These are phyloP conservation scores for Campylomormyrus tamandua DNA, from an alignment of 2,113 vertebrate genomes.

Conservation along the genomic window DNA sequence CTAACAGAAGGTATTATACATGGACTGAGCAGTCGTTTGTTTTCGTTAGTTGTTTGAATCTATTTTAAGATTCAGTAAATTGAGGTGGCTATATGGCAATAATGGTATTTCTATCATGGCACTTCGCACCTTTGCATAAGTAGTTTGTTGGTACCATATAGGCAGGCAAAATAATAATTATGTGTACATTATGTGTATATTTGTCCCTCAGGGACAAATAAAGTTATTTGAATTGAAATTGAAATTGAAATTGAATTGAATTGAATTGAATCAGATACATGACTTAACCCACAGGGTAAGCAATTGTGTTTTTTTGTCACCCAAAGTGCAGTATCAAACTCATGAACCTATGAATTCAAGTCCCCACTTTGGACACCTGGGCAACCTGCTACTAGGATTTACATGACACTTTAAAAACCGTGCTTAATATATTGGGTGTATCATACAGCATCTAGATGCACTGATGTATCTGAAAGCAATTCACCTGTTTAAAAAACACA, in stretches of 20 bases:
- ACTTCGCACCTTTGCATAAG: neutral
- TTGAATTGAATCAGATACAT: neutral
- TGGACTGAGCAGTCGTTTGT: neutral
- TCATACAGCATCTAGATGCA: neutral
- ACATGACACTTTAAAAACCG: neutral
- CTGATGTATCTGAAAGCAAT: neutral
- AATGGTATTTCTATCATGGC: neutral
- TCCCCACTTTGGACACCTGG: neutral
- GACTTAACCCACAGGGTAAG: neutral
- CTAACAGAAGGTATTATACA: neutral
- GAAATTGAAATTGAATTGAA: too few species aligned
- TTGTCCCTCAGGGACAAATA: too few species aligned
- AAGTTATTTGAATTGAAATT: too few species aligned
- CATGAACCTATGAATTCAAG: neutral
- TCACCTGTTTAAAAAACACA: neutral
- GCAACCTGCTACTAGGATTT: neutral
- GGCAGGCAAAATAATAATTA: neutral
- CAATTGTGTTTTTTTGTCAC: neutral
- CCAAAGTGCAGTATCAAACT: neutral
- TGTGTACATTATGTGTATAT: neutral
- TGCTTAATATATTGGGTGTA: neutral
- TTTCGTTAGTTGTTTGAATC: neutral
- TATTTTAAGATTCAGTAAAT: neutral
- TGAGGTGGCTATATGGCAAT: neutral
- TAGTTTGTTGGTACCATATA: neutral